Conservation (phyloP, 2,113 vertebrate species). For the Planiliza haematocheilus region DNA sequence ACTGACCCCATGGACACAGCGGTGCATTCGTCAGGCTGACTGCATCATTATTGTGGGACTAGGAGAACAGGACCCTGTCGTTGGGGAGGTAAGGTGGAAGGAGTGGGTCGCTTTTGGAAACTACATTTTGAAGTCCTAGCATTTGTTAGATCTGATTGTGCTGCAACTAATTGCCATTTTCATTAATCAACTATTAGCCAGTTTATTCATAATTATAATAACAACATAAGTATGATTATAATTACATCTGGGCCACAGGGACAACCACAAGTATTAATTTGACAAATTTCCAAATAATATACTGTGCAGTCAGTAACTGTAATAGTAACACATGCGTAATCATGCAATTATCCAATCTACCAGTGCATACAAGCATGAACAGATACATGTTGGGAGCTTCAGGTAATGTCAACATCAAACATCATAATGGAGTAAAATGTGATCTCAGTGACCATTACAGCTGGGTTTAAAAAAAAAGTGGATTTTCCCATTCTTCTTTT, state of each 20-base stretch:
- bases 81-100: slow-evolving; percentile 88
- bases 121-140: not conserved
- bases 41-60: slow-evolving; percentile 96
- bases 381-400: too few relatives aligned
- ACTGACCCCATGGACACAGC: slow-evolving; percentile 95
- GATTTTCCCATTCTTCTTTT: too few relatives aligned
- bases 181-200: not conserved
- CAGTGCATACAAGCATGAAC: too few relatives aligned
- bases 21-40: slow-evolving; percentile 95
- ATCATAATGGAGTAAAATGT: too few relatives aligned
- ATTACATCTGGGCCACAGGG: not conserved
- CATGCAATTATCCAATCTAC: too few relatives aligned
- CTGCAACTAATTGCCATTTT: not conserved
- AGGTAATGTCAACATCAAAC: too few relatives aligned
- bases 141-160: not conserved
- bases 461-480: too few relatives aligned
- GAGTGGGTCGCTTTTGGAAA: not conserved
- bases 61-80: slow-evolving; percentile 92
- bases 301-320: too few relatives aligned
- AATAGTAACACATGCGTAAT: too few relatives aligned
- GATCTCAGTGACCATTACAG: too few relatives aligned
- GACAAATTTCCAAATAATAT: too few relatives aligned
- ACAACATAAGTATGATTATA: not conserved
- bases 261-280: not conserved
- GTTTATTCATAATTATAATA: too few relatives aligned